phyloP scores from a whole-genome alignment of 1,140 invertebrate genomes.

The Neoseiulus cucumeris region DNA sequence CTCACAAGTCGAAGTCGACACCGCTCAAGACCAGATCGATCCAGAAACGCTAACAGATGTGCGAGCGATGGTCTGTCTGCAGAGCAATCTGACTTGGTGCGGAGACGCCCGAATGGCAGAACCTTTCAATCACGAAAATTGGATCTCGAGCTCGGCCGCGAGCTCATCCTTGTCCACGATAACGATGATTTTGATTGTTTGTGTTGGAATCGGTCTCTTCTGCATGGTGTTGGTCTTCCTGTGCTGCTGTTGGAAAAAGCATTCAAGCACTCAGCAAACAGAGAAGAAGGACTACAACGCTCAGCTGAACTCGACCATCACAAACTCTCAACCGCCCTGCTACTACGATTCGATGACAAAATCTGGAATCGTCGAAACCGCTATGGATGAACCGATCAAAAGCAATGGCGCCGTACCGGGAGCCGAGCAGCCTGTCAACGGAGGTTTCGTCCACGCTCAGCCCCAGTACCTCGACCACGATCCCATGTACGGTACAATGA shows the following conservation, averaged over 20 bases:
- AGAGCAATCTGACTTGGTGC: slow-evolving; percentile 51
- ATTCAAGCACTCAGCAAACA: not conserved
- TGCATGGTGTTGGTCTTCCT: not conserved
- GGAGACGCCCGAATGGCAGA: slow-evolving; percentile 34
- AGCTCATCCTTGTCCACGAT: not conserved
- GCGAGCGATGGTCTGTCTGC: slow-evolving; percentile 51
- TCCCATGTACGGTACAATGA: slow-evolving; percentile 12
- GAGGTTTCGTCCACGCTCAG: not conserved
- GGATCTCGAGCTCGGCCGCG: not conserved
- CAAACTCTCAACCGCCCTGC: slow-evolving; percentile 13
- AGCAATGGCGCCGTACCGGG: slow-evolving; percentile 3
- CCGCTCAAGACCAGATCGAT: slow-evolving; percentile 15
- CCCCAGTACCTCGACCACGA: slow-evolving; percentile 6
- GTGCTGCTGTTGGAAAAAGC: not conserved
- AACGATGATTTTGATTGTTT: slow-evolving; percentile 10
- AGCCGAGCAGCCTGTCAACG: slow-evolving; percentile 2
- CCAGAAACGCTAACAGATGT: slow-evolving; percentile 29
- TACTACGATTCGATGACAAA: slow-evolving; percentile 12
- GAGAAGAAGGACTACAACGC: slow-evolving; percentile 11
- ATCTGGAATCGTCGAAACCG: slow-evolving; percentile 6
- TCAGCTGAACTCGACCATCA: slow-evolving; percentile 46
- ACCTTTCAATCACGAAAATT: slow-evolving; percentile 14
- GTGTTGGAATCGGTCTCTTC: not conserved
- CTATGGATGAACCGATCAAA: slow-evolving; percentile 7
- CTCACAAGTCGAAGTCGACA: slow-evolving; percentile 30